Base-by-base conservation (phyloP, 2,888 invertebrate genomes). In the Sinotaia quadrata region DNA sequence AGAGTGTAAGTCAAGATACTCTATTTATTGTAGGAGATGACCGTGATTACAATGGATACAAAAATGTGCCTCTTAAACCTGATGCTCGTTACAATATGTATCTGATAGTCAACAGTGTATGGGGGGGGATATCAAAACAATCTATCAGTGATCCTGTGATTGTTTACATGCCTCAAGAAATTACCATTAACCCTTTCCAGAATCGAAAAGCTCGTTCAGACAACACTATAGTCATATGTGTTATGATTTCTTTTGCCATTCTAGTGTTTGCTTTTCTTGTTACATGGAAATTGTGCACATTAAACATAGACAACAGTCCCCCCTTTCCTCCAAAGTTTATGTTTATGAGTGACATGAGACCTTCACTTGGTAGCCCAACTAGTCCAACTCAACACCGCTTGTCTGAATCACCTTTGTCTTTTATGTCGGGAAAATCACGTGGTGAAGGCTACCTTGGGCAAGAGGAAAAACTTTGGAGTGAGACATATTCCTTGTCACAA, bases 21-120 rank as follows among this genome's bases (percentile, higher is more conserved):
- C 1, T 91, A 62, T 96, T 96, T 87, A 89, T 91, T 0, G 91
- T 96, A 54, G 96, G 96, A 10, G 93, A 96, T 87, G 91, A 91
- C 15, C 90, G 90, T 69, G 91, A 89, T 4, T 94, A 95, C 84
- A 93, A 93, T 74, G 91, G 91, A 0, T 95, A 92, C 84, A 92
- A 91, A 76, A 96, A 96, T 89, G 92, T 92, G 2, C 94, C 94
- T 0, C 86, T 96, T 59, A 91, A 91, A 12, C 86, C 91, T 41
- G 90, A 91, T 18, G 89, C 90, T 77, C 91, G 92, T 75, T 89
- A 89, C 73, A 91, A 93, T 76, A 90, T 94, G 3, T 91, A 92
- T 56, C 87, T 93, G 62, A 94, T 94, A 29, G 90, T 94, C 66
- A 91, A 93, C 3, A 94, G 94, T 88, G 91, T 91, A 37, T 90